These are phyloP conservation scores for Numida meleagris DNA, from an alignment of 2,113 vertebrate genomes.

Conservation along the genomic window DNA sequence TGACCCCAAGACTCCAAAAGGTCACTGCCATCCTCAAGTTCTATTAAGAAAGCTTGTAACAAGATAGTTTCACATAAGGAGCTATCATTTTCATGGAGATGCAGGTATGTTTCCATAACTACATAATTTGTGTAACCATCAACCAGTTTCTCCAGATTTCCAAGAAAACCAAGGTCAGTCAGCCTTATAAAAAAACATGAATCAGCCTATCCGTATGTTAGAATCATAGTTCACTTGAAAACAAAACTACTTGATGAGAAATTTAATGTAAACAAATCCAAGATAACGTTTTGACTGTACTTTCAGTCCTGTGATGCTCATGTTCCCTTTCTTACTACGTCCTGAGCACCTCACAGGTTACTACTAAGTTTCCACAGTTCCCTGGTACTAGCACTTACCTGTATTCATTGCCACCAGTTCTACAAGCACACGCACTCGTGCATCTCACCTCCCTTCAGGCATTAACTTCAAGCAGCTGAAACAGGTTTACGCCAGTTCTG, in stretches of 20 bases:
- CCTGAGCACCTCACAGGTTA: neutral
- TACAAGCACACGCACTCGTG: slow-evolving; percentile 13
- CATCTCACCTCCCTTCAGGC: slow-evolving; percentile 78
- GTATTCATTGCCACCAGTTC: neutral
- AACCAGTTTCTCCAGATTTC: neutral
- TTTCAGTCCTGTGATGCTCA: neutral
- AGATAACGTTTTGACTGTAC: neutral
- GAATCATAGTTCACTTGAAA: neutral
- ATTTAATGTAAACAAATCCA: neutral
- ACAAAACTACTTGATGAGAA: neutral
- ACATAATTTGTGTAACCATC: neutral
- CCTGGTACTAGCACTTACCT: neutral
- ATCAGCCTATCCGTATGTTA: neutral
- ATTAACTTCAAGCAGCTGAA: slow-evolving; percentile 74
- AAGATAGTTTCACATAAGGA: neutral
- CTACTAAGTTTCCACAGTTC: neutral
- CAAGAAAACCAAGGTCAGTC: neutral
- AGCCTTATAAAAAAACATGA: neutral
- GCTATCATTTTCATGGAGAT: neutral
- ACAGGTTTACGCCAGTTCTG: slow-evolving; percentile 73
- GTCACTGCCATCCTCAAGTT: neutral
- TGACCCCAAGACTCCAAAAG: neutral
- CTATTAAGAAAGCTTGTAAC: neutral
- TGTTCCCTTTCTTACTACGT: neutral
- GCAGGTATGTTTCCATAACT: neutral